Conservation (phyloP, 2,888 invertebrate genomes). For the Aleiodes leptofemur region DNA sequence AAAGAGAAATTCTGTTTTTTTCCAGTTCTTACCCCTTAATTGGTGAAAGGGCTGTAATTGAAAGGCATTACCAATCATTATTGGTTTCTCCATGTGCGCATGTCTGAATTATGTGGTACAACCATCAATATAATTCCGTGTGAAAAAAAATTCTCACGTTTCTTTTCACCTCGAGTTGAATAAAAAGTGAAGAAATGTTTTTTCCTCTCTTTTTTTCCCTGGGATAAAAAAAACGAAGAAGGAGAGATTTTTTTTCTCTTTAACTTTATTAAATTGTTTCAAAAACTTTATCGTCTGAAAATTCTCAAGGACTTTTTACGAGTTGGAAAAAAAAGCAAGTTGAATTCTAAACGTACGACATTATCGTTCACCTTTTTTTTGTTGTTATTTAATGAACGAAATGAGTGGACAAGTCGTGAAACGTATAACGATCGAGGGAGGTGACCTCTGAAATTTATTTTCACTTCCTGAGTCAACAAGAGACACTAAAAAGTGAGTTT, state of each 20-base stretch:
- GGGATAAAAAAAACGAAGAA: neutral
- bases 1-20: too few species aligned
- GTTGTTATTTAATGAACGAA: too few species aligned
- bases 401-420: too few species aligned
- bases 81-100: slow-evolving; percentile 9
- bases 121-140: slow-evolving; percentile 8
- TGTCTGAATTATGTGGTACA: slow-evolving; percentile 13
- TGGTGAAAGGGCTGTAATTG: slow-evolving; percentile 4
- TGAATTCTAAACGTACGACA: too few species aligned
- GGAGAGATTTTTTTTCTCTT: neutral
- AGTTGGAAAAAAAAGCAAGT: neutral
- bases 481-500: too few species aligned
- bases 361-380: too few species aligned
- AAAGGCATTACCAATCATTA: slow-evolving; percentile 17
- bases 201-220: neutral
- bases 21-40: neutral
- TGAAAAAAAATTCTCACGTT: slow-evolving; percentile 22
- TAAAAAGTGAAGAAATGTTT: neutral
- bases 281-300: slow-evolving; percentile 7
- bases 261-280: slow-evolving; percentile 18
- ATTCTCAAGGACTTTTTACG: slow-evolving; percentile 12
- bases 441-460: too few species aligned
- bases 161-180: neutral
- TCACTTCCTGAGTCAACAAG: too few species aligned
- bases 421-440: too few species aligned